These are phyloP conservation scores for Pemphredon lugubris DNA, from an alignment of 2,888 invertebrate species.

Conservation along the genomic window DNA sequence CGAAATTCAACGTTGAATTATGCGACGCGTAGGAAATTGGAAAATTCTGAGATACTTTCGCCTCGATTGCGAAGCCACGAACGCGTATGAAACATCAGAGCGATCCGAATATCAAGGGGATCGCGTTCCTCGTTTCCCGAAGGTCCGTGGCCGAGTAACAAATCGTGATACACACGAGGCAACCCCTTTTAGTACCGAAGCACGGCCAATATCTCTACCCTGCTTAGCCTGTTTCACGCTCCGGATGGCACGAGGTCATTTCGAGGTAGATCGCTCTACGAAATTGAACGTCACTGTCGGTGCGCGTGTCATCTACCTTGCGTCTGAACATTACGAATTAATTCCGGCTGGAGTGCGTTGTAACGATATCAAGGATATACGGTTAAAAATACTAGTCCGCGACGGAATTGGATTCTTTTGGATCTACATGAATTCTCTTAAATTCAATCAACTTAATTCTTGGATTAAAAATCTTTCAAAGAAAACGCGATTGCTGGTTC, in stretches of 20 bases:
- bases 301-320: slow-evolving; percentile 44
- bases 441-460: too few species aligned
- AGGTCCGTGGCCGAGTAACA: slow-evolving; percentile 49
- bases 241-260: slow-evolving; percentile 55
- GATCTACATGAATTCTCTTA: too few species aligned
- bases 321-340: slow-evolving; percentile 26
- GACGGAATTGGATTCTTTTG: too few species aligned
- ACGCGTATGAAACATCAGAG: slow-evolving; percentile 14
- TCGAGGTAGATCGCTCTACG: slow-evolving; percentile 57
- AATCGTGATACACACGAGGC: slow-evolving; percentile 57
- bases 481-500: too few species aligned
- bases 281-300: slow-evolving; percentile 54
- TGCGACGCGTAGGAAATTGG: not conserved
- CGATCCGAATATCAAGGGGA: slow-evolving; percentile 36
- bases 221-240: slow-evolving; percentile 62
- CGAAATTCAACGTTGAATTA: not conserved
- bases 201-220: slow-evolving; percentile 56
- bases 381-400: not conserved
- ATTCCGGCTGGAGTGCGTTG: not conserved
- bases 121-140: slow-evolving; percentile 53
- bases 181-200: slow-evolving; percentile 52
- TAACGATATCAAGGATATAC: too few species aligned
- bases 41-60: not conserved
- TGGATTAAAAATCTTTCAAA: too few species aligned
- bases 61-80: not conserved